Conservation (phyloP, 1,140 invertebrate genomes). For the Hyles vespertilio region DNA sequence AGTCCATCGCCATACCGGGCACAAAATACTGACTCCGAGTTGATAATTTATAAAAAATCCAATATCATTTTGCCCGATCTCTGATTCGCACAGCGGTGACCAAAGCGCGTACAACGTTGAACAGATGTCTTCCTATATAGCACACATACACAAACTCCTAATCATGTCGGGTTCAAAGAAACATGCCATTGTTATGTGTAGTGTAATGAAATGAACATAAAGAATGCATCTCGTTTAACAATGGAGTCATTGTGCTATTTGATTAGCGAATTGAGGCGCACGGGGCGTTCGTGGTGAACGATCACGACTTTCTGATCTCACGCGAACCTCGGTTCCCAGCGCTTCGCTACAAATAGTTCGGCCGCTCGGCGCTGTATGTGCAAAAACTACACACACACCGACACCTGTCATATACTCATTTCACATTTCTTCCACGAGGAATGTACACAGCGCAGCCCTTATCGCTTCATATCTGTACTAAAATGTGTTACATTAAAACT, state of each 20-base stretch:
- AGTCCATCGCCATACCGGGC: too few relatives aligned
- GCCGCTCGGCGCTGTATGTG: slow-evolving; percentile 17
- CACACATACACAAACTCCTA: background rate
- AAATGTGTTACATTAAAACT: too few relatives aligned
- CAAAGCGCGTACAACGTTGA: too few relatives aligned
- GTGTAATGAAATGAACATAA: slow-evolving; percentile 8
- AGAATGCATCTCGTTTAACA: slow-evolving; percentile 33
- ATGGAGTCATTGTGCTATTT: slow-evolving; percentile 50
- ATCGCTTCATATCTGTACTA: too few relatives aligned
- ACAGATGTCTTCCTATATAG: background rate
- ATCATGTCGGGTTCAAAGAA: slow-evolving; percentile 16
- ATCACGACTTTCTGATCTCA: slow-evolving; percentile 55
- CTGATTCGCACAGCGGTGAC: too few relatives aligned
- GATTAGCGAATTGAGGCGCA: slow-evolving; percentile 44
- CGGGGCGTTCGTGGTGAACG: slow-evolving; percentile 35
- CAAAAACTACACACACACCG: slow-evolving; percentile 19
- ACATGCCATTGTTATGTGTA: slow-evolving; percentile 19
- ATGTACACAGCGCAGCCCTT: background rate
- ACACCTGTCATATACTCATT: background rate
- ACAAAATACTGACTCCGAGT: too few relatives aligned
- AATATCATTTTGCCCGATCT: too few relatives aligned
- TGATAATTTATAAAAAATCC: too few relatives aligned
- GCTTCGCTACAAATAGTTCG: slow-evolving; percentile 33
- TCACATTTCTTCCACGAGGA: background rate
- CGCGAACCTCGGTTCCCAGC: slow-evolving; percentile 37